Evolutionary conservation across 2,113 vertebrate species (phyloP), one percentile per base, ranked within the genome.

Genomic region (Himantopus leucocephalus): DNA sequence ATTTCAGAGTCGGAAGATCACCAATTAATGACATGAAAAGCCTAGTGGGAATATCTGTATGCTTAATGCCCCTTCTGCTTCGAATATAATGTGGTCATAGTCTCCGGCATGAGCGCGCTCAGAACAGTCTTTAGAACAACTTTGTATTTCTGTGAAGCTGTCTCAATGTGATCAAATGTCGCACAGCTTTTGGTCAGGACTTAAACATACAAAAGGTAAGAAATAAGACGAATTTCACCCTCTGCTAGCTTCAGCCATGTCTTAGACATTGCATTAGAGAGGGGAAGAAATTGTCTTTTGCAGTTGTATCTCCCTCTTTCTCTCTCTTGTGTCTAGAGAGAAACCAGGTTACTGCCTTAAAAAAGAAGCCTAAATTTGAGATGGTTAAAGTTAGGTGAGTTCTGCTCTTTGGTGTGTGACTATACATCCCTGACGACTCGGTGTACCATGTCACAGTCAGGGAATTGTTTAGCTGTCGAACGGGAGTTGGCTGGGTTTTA

Each of bases 1-100:
- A 96, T 98, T 98, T 97, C 97, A 96, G 97, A 97, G 90, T 96
- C 70, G 5, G 96, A 97, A 98, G 96, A 98, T 98, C 97, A 97
- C 97, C 97, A 97, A 29, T 97, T 98, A 98, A 98, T 97, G 96
- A 92, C 96, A 96, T 88, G 93, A 97, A 97, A 97, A 97, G 92
- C 94, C 70, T 87, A 88, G 93, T 96, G 96, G 95, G 97, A 97
- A 95, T 97, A 95, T 96, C 91, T 50, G 88, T 95, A 66, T 88
- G 24, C 90, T 96, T 97, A 95, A 97, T 96, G 83, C 96, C 85
- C 68, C 90, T 94, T 92, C 95, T 80, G 50, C 48, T 94, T 89
- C 34, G 12, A 45, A 39, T 63, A 53, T 68, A 84, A 67, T 12
- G 41, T 2, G 8, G 85, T 26, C 91, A 34, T 32, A 52, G 72